Evolutionary conservation across 2,113 vertebrate species (phyloP).

Genomic region (Psephotus haematonotus): DNA sequence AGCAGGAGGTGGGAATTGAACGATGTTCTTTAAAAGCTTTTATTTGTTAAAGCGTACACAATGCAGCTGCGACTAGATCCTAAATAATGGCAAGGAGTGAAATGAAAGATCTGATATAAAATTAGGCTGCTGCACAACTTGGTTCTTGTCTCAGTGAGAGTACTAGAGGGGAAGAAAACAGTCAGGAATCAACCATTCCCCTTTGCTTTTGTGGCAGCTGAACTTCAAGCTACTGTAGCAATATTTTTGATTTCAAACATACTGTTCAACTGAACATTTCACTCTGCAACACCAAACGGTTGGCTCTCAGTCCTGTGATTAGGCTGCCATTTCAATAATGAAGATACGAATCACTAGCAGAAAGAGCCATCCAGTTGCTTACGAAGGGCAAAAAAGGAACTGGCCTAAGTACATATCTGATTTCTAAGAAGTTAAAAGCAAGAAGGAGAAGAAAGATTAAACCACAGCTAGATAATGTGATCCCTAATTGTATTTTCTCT

Average conservation of each 20-base stretch:
- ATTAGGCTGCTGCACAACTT: not conserved
- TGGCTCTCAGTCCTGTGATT: not conserved
- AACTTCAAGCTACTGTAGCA: not conserved
- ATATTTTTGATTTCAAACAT: not conserved
- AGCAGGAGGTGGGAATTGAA: conserved; percentile 43
- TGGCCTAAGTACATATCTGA: not conserved
- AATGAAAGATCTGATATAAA: not conserved
- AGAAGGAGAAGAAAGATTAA: not conserved
- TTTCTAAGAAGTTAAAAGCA: not conserved
- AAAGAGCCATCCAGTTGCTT: not conserved
- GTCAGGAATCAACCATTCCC: not conserved
- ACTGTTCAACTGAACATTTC: not conserved
- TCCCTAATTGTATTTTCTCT: not conserved
- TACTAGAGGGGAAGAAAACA: not conserved
- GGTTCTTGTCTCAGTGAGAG: not conserved
- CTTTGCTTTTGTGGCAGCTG: not conserved
- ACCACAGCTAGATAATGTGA: not conserved
- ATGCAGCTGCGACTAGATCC: conserved; percentile 11
- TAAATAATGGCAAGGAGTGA: not conserved
- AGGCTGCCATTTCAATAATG: not conserved
- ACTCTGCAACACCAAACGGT: not conserved
- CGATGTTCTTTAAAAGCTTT: conserved; percentile 57
- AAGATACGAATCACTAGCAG: not conserved
- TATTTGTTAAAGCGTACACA: conserved; percentile 34
- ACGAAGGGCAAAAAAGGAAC: not conserved